These are phyloP conservation scores for Ptychoptera albimana DNA, from an alignment of 2,888 invertebrate genomes.

Conservation along the genomic window DNA sequence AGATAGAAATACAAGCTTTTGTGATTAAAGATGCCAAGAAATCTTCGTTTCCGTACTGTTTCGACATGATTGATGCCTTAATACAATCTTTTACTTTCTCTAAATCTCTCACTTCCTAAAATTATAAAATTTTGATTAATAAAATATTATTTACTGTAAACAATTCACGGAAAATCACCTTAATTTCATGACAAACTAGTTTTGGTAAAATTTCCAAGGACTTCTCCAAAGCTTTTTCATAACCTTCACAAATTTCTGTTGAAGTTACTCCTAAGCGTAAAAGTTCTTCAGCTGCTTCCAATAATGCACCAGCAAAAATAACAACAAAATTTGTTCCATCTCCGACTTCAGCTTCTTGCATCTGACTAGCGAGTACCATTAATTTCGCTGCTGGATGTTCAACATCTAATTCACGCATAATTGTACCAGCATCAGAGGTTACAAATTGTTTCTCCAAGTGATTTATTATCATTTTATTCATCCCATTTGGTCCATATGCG, in stretches of 20 bases:
- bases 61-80: conserved; percentile 81
- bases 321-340: conserved; percentile 99
- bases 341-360: conserved; percentile 97
- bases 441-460: conserved; percentile 97
- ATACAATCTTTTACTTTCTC: conserved; percentile 59
- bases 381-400: conserved; percentile 98
- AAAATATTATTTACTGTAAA: background rate
- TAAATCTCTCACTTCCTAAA: conserved; percentile 36
- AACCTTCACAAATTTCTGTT: conserved; percentile 90
- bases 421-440: conserved; percentile 97
- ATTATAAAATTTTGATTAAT: background rate
- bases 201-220: conserved; percentile 76
- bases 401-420: conserved; percentile 87
- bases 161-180: conserved; percentile 31
- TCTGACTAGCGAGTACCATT: conserved; percentile 89
- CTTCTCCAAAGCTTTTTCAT: conserved; percentile 78
- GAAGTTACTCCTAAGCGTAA: conserved; percentile 92
- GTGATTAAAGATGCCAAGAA: conserved; percentile 73
- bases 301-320: conserved; percentile 79
- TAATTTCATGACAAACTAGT: conserved; percentile 63
- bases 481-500: conserved; percentile 95
- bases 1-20: conserved; percentile 74
- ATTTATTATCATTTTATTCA: conserved; percentile 99
- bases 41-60: conserved; percentile 95
- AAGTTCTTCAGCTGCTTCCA: conserved; percentile 85